Conservation (phyloP, 2,888 invertebrate genomes). For the Patella pellucida region DNA sequence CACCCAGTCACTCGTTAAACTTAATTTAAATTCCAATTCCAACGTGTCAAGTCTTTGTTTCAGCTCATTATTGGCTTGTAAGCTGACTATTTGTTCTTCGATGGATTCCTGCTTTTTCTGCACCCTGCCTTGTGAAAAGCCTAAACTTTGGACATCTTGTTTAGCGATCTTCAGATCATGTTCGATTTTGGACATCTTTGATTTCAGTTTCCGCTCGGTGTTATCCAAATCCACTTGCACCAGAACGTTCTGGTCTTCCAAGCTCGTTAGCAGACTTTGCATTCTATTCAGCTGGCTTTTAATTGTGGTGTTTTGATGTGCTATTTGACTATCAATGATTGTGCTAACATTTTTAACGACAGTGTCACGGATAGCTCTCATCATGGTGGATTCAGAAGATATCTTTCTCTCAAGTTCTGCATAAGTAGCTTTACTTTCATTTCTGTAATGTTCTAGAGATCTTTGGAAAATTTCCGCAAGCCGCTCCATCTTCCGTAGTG, state of each 20-base stretch:
- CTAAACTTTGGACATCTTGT: slow-evolving; percentile 26
- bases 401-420: slow-evolving; percentile 27
- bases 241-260: slow-evolving; percentile 19
- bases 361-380: slow-evolving; percentile 17
- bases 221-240: slow-evolving; percentile 31
- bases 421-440: slow-evolving; percentile 40
- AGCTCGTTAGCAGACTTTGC: slow-evolving; percentile 10
- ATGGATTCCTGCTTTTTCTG: slow-evolving; percentile 19
- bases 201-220: slow-evolving; percentile 29
- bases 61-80: slow-evolving; percentile 19
- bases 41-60: slow-evolving; percentile 28
- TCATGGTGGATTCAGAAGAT: slow-evolving; percentile 21
- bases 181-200: slow-evolving; percentile 26
- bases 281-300: slow-evolving; percentile 1
- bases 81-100: background rate
- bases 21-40: slow-evolving; percentile 37
- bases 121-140: slow-evolving; percentile 12
- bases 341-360: slow-evolving; percentile 37
- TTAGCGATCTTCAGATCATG: slow-evolving; percentile 19
- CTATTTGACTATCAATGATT: slow-evolving; percentile 6
- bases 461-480: slow-evolving; percentile 37
- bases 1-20: slow-evolving; percentile 46
- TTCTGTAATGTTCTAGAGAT: slow-evolving; percentile 44
- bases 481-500: slow-evolving; percentile 33
- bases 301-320: slow-evolving; percentile 26